Conservation (phyloP, 2,797 vertebrate genomes). For the Falco berigora region DNA sequence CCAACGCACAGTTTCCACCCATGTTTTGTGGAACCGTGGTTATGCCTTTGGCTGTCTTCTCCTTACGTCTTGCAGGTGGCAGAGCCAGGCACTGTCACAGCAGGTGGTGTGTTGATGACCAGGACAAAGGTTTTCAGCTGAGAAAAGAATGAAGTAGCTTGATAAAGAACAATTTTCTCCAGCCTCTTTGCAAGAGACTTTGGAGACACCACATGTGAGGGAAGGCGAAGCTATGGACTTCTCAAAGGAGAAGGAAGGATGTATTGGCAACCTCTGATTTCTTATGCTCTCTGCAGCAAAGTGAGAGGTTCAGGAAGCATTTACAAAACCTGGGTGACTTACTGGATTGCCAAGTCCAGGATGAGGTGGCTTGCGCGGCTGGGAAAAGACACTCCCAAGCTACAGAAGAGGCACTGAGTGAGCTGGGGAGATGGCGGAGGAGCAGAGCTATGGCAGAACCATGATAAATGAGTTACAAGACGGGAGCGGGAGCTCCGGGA, state of each 20-base stretch:
- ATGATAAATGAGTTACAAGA: not conserved
- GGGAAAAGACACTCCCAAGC: not conserved
- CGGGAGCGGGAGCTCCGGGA: not conserved
- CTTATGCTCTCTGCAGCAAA: not conserved
- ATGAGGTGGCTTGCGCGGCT: not conserved
- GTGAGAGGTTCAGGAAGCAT: not conserved
- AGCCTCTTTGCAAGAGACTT: not conserved
- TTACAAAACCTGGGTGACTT: not conserved
- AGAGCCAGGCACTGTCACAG: not conserved
- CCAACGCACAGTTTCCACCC: not conserved
- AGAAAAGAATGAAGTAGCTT: not conserved
- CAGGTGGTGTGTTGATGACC: not conserved
- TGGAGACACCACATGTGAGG: not conserved
- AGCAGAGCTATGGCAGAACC: not conserved
- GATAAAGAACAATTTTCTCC: not conserved
- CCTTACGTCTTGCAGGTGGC: rapidly evolving
- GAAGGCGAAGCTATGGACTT: not conserved
- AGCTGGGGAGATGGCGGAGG: not conserved
- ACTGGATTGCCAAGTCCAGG: not conserved
- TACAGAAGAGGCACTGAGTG: not conserved
- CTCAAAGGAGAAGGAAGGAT: not conserved
- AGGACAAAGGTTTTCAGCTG: not conserved
- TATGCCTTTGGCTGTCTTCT: not conserved
- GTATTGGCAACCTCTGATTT: not conserved
- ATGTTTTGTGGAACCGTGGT: not conserved